Base-by-base conservation (phyloP, 2,113 vertebrate species). In the Dipodomys merriami region DNA sequence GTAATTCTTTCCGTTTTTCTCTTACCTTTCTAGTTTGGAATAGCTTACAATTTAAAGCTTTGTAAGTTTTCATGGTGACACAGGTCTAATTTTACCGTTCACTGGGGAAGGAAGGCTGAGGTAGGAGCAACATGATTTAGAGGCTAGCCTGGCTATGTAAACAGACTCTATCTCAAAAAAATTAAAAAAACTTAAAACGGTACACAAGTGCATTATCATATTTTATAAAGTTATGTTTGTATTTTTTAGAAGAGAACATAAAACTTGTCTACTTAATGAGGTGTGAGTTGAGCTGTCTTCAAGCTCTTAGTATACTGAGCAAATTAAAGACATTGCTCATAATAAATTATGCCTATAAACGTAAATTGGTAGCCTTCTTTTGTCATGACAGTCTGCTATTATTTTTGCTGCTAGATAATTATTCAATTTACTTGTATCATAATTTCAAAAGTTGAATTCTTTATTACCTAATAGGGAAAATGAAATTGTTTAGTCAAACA, bases 331-430 rank as follows among this genome's bases (percentile, higher is more conserved):
- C 4, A 33, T 23, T 64, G 76, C n/a, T 80, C 57, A n/a, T 64
- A 71, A 74, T 73, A 94, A 92, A 93, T 5, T 94, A 79, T 94
- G 44, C 86, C 80, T 86, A 91, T 69, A 93, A 91, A 77, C 53
- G 65, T 69, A 94, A 91, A 93, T 2, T 65, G 25, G 7, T 39
- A 80, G 13, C 35, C 44, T 79, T 88, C 29, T 74, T 93, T 93
- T 68, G 39, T 74, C 86, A 30, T 90, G 44, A 65, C 29, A 91
- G 39, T 18, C 64, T 78, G 33, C 53, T 82, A 57, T 57, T 89
- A 84, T 6, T 88, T 86, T 67, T 79, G 78, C 39, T 30, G 49
- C 30, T 46, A 73, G 60, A 18, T 71, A 33, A 25, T 44, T 83
- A 29, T 83, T 71, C 67, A 87, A 74, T 86, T 67, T 91, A 83